Evolutionary conservation across 2,113 vertebrate species (phyloP), one percentile per base, ranked within the genome.

Genomic region (Marcusenius ussheri): DNA sequence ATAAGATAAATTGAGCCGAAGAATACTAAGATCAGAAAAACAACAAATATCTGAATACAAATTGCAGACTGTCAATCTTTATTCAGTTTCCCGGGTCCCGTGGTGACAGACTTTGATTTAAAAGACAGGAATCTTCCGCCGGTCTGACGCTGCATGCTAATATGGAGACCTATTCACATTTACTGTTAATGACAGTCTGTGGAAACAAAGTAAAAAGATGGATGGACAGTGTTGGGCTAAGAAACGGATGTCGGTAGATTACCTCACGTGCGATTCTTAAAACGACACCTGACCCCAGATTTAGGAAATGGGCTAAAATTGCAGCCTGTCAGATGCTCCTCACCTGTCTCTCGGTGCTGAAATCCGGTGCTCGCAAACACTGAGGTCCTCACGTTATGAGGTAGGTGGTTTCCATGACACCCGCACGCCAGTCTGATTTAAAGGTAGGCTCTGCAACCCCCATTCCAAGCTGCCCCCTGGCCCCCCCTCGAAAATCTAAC

Each of bases 231-330:
- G 4, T 19, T 17, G 17, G 31, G 35, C 56, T 24, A 9, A 35
- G 39, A 62, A 39, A 88, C 4, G 51, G 4, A 88, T 66, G 56
- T 46, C 9, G 10, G 31, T 88, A 21, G 15, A 88, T 51, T 88
- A 35, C 86, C 51, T 11, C 49, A 19, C 2, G 51, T 49, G 21
- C 27, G 3, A 10, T 42, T 66, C 35, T 27, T 21, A 66, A 66
- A 87, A 87, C 27, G 1, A 9, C 53, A 45, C 11, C 31, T 62
- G 87, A 88, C 85, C 50, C 31, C 9, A 19, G 50, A n/a, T n/a
- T 39, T 56, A 66, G 87, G 51, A 87, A 87, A 87, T 87, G 85
- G 45, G n/a, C 49, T 86, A 53, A 53, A 87, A 87, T 53, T 87
- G 27, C 47, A 47, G 1, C 11, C 85, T 27, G n/a, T 87, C 85